Evolutionary conservation across 2,113 vertebrate species (phyloP), one percentile per base, ranked within the genome.

Genomic region (Equus quagga): DNA sequence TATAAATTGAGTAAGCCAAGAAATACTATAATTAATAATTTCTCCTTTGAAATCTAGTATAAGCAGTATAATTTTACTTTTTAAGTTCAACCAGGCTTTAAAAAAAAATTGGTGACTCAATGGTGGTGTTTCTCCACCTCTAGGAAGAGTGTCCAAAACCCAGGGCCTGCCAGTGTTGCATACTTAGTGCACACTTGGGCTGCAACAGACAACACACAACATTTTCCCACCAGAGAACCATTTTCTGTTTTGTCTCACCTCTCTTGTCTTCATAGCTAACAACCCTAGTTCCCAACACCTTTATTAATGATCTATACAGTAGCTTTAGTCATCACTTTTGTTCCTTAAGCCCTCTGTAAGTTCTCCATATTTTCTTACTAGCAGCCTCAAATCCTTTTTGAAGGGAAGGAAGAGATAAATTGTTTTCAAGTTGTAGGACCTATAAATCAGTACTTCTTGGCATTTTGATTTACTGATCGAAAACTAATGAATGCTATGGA

Each of bases 21-120:
- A 12, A 23, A 92, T 96, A 84, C 79, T 96, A 70, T 62, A 73
- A 23, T 60, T 94, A 79, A 26, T 91, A 72, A 62, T 54, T 87
- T 88, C 4, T 51, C 44, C 62, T 14, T 83, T 91, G 92, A 95
- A 96, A 73, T 82, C 33, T 56, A 91, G 9, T 75, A 65, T 72
- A 28, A 84, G 9, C 41, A 79, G 28, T 89, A 54, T 91, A 65
- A 44, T 89, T 78, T 83, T 89, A 65, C 33, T 92, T 84, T 56
- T 82, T 83, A 91, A 88, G 8, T 75, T 87, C 51, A 80, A 7
- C 51, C 15, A 51, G 62, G 19, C 69, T 85, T 82, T 60, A n/a
- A 14, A 60, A 46, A 67, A 67, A 15, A 5, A 14, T 54, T 54
- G 15, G 13, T 94, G 28, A 56, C 49, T 94, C 60, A 5, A 0